Percentiles rank a stretch among this genome's conserved stretches.
Evolutionary conservation across 2,888 invertebrate species (phyloP).

Genomic region (Amphipoea oculea): DNA sequence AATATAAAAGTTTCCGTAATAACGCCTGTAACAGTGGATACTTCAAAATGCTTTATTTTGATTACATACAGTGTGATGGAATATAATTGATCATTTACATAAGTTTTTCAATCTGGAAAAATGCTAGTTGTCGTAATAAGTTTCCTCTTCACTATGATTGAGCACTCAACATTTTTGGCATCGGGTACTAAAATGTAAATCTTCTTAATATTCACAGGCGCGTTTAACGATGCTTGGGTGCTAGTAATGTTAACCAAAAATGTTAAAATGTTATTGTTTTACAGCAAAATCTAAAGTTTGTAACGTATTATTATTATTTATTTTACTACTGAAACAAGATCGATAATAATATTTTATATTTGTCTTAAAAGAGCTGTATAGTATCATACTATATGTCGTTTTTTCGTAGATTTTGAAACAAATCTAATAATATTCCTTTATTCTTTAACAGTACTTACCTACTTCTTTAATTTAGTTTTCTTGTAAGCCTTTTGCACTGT

Average conservation of each 20-base stretch:
- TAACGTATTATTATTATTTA: neutral
- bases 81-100: constrained; percentile 51
- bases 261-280: neutral
- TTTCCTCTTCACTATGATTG: constrained; percentile 34
- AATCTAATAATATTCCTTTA: neutral
- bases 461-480: neutral
- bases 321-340: neutral
- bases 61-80: constrained; percentile 44
- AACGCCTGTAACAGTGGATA: constrained; percentile 54
- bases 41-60: constrained; percentile 62
- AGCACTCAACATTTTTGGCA: constrained; percentile 23
- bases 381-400: neutral
- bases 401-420: neutral
- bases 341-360: neutral
- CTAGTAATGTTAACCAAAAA: neutral
- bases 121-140: constrained; percentile 28
- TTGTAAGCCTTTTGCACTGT: neutral
- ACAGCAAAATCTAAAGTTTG: neutral
- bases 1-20: constrained; percentile 63
- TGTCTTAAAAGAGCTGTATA: neutral
- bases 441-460: neutral
- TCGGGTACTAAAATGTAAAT: constrained; percentile 7
- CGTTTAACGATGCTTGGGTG: constrained; percentile 1
- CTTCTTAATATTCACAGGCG: neutral
- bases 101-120: constrained; percentile 61